Conservation (phyloP, 2,797 vertebrate genomes). For the Micropoecilia bifurca region DNA sequence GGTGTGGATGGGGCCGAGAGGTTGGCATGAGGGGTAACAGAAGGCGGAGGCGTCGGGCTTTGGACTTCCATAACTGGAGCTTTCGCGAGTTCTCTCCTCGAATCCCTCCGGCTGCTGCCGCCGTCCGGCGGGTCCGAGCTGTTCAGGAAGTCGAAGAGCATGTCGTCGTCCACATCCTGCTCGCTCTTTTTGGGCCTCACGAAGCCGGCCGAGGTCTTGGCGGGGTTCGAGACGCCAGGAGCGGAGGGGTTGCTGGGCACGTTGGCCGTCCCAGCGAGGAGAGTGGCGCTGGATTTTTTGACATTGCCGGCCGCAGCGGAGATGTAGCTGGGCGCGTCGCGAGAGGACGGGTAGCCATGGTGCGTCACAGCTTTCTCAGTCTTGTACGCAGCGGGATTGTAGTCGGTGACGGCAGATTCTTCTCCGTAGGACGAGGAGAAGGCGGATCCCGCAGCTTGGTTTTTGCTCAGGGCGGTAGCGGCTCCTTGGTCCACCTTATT, state of each 20-base stretch:
- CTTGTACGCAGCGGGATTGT: constrained; percentile 47
- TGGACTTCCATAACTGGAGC: constrained; percentile 50
- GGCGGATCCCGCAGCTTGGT: constrained; percentile 47
- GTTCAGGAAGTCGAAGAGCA: constrained; percentile 97
- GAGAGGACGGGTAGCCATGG: constrained; percentile 60
- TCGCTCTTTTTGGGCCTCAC: constrained; percentile 91
- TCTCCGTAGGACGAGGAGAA: constrained; percentile 58
- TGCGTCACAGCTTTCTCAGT: constrained; percentile 49
- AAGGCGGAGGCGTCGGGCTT: constrained; percentile 48
- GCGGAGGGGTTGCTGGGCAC: constrained; percentile 51
- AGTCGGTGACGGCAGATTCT: constrained; percentile 66
- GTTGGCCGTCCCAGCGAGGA: constrained; percentile 85
- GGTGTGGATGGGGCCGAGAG: constrained; percentile 76
- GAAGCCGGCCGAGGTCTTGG: constrained; percentile 86
- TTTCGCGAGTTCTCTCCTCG: constrained; percentile 83
- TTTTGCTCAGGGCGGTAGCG: constrained; percentile 88
- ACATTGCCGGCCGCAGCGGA: constrained; percentile 90
- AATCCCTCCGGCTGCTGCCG: constrained; percentile 76
- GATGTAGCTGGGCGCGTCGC: constrained; percentile 81
- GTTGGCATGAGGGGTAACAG: constrained; percentile 31
- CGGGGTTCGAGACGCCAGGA: constrained; percentile 51
- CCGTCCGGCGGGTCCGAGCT: constrained; percentile 89
- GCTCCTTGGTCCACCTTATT: constrained; percentile 97
- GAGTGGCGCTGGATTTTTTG: constrained; percentile 86
- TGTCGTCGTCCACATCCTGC: constrained; percentile 92